phyloP scores from a whole-genome alignment of 2,888 invertebrate genomes.

The Desoria tigrina region DNA sequence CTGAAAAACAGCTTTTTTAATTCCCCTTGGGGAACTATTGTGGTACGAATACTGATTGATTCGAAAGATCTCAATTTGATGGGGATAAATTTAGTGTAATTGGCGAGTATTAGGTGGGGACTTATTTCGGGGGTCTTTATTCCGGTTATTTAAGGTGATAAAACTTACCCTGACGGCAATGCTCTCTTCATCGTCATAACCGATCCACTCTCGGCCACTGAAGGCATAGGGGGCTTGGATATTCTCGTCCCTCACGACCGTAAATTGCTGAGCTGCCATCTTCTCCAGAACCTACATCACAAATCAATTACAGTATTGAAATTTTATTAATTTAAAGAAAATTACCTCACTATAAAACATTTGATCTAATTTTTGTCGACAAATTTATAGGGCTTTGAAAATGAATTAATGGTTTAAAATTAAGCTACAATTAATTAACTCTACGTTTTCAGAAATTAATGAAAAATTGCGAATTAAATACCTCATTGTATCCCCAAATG shows the following conservation, averaged over 20 bases:
- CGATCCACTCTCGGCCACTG: conserved; percentile 29
- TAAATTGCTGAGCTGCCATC: conserved; percentile 22
- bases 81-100: too few relatives aligned
- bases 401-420: too few relatives aligned
- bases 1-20: too few relatives aligned
- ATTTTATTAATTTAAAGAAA: too few relatives aligned
- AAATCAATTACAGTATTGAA: not conserved
- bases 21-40: too few relatives aligned
- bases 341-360: not conserved
- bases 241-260: conserved; percentile 20
- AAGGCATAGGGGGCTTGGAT: conserved; percentile 21
- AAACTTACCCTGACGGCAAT: conserved; percentile 20
- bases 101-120: too few relatives aligned
- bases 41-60: too few relatives aligned
- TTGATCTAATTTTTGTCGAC: not conserved
- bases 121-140: too few relatives aligned
- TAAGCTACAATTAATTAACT: too few relatives aligned
- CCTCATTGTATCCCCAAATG: conserved; percentile 56
- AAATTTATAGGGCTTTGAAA: too few relatives aligned
- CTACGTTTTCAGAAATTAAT: not conserved
- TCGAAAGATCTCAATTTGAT: too few relatives aligned
- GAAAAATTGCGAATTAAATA: conserved; percentile 22
- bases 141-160: too few relatives aligned
- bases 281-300: conserved; percentile 22
- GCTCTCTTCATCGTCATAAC: conserved; percentile 33